Conservation (phyloP, 1,140 invertebrate genomes). For the Hycleus phaleratus region DNA sequence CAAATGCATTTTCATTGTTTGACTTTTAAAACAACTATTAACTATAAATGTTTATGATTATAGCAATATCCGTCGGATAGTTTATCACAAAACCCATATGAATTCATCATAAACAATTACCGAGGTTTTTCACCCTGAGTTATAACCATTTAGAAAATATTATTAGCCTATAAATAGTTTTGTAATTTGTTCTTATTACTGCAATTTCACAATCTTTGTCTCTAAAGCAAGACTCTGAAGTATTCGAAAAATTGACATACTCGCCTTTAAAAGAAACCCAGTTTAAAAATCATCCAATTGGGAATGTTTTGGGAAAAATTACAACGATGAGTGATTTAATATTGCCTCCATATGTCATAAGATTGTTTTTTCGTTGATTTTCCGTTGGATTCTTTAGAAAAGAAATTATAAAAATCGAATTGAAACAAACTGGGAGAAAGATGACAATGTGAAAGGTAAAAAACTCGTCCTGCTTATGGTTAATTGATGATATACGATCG, state of each 20-base stretch:
- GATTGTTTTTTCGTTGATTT: too few relatives aligned
- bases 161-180: conserved; percentile 31
- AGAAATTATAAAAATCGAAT: too few relatives aligned
- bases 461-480: conserved; percentile 26
- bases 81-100: conserved; percentile 1
- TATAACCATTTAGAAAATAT: conserved; percentile 22
- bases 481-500: conserved; percentile 42
- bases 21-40: too few relatives aligned
- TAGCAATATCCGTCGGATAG: conserved; percentile 4
- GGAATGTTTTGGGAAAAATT: too few relatives aligned
- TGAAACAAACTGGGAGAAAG: not conserved
- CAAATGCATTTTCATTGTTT: too few relatives aligned
- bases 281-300: too few relatives aligned
- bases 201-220: conserved; percentile 30
- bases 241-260: conserved; percentile 33
- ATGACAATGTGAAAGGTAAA: conserved; percentile 22
- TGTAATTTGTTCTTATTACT: conserved; percentile 33
- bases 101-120: conserved; percentile 5
- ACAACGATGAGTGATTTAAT: too few relatives aligned
- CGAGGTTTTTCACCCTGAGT: conserved; percentile 1
- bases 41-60: too few relatives aligned
- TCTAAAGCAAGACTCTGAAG: conserved; percentile 21
- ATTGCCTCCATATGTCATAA: too few relatives aligned
- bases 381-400: too few relatives aligned
- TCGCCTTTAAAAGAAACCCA: not conserved